Evolutionary conservation across 1,140 invertebrate species (phyloP), one percentile per base, ranked within the genome.

Genomic region (Apis dorsata): DNA sequence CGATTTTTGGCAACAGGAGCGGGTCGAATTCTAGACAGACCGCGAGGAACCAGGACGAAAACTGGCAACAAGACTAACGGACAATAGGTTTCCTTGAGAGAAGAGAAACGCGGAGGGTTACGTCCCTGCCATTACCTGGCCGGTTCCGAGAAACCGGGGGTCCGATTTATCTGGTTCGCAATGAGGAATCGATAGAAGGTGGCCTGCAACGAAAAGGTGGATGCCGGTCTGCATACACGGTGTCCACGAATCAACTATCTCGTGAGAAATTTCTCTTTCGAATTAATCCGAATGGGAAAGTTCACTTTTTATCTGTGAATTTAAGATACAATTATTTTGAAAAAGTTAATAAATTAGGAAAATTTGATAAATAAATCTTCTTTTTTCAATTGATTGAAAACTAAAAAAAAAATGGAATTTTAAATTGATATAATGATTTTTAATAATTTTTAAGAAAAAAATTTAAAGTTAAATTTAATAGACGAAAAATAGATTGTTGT

Each of bases 151-250:
- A 92, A 92, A 80, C 84, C 62, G 79, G 76, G 85, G 89, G 88
- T 84, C 85, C 90, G 91, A 91, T 91, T 92, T 91, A 92, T 92
- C 89, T 90, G 88, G 88, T 90, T 90, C 88, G 90, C 89, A 91
- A 90, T 89, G 86, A 89, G 87, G 81, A 85, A 90, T 88, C 90
- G 89, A 90, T 88, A 88, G 83, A 77, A 88, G 83, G 53, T 65
- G 77, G 63, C 74, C 70, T 65, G 81, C 71, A 79, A 65, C 73
- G 73, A 69, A 76, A 77, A 86, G 65, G 79, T 76, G 75, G 83
- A 80, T 44, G 44, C 34, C 65, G 51, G 28, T 17, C 9, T 49
- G 53, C 13, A 13, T 59, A 63, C 28, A 74, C 2, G 51, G 76
- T 75, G 75, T 70, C 24, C 28, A 8, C 2, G 28, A 77, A 74